Base-by-base conservation (phyloP, 2,113 vertebrate genomes). In the Hymenochirus boettgeri region DNA sequence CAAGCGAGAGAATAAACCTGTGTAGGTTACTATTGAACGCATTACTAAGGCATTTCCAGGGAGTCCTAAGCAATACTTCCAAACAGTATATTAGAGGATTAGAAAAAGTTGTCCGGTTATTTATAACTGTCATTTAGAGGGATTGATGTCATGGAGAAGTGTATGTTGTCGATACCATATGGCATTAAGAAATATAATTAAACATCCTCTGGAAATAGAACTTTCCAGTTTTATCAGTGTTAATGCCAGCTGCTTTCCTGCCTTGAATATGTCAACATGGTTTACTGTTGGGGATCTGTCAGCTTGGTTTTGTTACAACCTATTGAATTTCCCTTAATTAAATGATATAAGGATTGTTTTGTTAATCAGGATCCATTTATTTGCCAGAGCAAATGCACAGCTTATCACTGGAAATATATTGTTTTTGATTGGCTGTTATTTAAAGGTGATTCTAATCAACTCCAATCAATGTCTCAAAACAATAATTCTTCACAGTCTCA, bases 11-110 rank as follows among this genome's bases (percentile, higher is more conserved):
- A 33, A 64, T 27, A 55, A 21, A 17, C 13, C 35, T 37, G 29
- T 58, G 51, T 52, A 10, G 24, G 18, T 67, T 60, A 53, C 33
- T 18, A 69, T 53, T 52, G 31, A 39, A 12, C 51, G 17, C 46
- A 51, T 53, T 31, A 52, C 27, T 50, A 13, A 52, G 48, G 7
- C 18, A 21, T 60, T 15, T 27, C 13, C 29, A 4, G 23, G 26
- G 19, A 31, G 42, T 12, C n/a, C 4, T 3, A 52, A 52, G 27
- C 48, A 57, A n/a, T n/a, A 15, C 15, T 7, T 59, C 74, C 70
- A 69, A 6, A 52, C 70, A 47, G 12, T 50, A 35, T 51, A 57
- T 56, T 71, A 72, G 17, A 62, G 66, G 65, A 71, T 75, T 67
- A 66, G 65, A 72, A 64, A 65, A 10, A 22, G 61, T 61, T 9